Base-by-base conservation (phyloP, 2,113 vertebrate genomes). In the Myotis lucifugus region DNA sequence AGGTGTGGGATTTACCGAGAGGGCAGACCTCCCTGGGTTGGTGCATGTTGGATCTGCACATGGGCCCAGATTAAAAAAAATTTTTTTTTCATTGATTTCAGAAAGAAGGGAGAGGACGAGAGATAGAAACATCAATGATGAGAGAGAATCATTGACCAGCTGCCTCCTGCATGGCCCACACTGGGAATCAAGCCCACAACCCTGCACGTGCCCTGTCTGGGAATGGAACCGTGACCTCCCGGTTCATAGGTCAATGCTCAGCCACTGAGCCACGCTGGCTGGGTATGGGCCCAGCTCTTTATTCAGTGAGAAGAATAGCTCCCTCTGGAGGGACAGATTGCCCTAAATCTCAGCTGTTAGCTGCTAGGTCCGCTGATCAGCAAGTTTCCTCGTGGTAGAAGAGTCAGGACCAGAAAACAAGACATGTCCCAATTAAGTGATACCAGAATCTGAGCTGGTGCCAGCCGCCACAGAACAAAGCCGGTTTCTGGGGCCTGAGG, bases 381-480 rank as follows among this genome's bases (percentile, higher is more conserved):
- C 48, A 64, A 74, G 42, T 79, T 50, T 85, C 40, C 69, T 88
- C 46, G 29, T 21, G 85, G 83, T 27, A 23, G 82, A 95, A 46
- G 29, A 88, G n/a, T 61, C 66, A 34, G 52, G 70, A 90, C 29
- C 52, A 85, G 85, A 84, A 90, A 92, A 66, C 85, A 88, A 91
- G 84, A 74, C 66, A 59, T 0, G 37, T 69, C 52, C 85, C 76
- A 77, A 90, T 94, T 91, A 96, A 95, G 73, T 21, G 85, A 79
- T 86, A 48, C 37, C 72, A 25, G 79, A 85, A 34, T 94, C 61
- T 91, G 86, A 95, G 86, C 50, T 1, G 6, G 32, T 0, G 1
- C 76, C 97, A 90, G 92, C 66, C 50, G 88, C 37, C 34, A n/a
- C 6, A 34, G 70, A 95, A 97, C 52, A 94, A 94, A 94, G 92